Evolutionary conservation across 2,113 vertebrate genomes (phyloP).

Genomic region (Platichthys flesus): DNA sequence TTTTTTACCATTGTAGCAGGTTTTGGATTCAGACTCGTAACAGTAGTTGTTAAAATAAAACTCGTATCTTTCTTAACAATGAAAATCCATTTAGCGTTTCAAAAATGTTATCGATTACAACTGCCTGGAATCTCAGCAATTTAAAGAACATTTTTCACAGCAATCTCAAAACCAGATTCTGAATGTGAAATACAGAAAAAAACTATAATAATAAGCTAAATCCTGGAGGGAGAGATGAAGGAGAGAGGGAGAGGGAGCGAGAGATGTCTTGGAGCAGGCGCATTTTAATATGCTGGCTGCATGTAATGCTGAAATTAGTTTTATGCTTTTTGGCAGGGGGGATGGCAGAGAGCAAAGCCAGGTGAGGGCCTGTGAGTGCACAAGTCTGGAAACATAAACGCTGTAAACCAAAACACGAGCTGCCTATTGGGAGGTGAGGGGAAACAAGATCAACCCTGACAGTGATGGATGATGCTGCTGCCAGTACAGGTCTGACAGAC

Average conservation of each 20-base stretch:
- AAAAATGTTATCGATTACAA: conserved; percentile 4
- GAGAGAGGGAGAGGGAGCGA: conserved; percentile 22
- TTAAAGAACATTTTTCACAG: conserved; percentile 24
- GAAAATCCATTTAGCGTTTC: conserved; percentile 5
- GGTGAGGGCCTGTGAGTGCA: conserved; percentile 80
- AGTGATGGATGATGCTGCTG: conserved; percentile 81
- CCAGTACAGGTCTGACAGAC: conserved; percentile 64
- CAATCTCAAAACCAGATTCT: conserved; percentile 2
- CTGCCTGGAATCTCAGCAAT: conserved; percentile 8
- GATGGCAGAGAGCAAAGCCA: conserved; percentile 77
- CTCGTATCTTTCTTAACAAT: conserved; percentile 9
- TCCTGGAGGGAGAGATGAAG: conserved; percentile 18
- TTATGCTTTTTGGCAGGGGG: conserved; percentile 79
- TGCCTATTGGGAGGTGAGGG: conserved; percentile 74
- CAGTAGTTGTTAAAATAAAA: background rate
- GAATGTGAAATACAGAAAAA: conserved; percentile 39
- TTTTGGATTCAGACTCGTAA: background rate
- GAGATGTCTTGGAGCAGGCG: conserved; percentile 35
- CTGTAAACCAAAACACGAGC: conserved; percentile 79
- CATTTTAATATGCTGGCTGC: conserved; percentile 74
- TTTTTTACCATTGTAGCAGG: no score
- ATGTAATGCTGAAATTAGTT: conserved; percentile 80
- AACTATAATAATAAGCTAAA: conserved; percentile 21
- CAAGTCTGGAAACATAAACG: conserved; percentile 82
- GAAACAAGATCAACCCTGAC: conserved; percentile 83